phyloP scores from a whole-genome alignment of 2,888 invertebrate species.

The Hypomecis punctinalis region DNA sequence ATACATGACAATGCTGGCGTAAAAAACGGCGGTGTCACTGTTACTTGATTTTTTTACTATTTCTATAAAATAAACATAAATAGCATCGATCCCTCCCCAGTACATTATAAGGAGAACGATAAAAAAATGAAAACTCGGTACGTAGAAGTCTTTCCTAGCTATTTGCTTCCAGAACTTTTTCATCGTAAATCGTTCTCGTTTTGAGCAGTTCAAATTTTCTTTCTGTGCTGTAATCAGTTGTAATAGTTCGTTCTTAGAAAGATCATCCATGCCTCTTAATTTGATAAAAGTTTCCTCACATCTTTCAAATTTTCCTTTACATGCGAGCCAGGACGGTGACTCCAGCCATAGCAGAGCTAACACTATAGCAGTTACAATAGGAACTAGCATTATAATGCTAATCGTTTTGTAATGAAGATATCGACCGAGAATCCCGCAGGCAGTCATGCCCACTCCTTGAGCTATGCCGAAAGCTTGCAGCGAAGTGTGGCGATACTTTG shows the following conservation, averaged over 20 bases:
- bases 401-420: background rate
- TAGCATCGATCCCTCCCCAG: slow-evolving; percentile 1
- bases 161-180: background rate
- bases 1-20: slow-evolving; percentile 3
- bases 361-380: background rate
- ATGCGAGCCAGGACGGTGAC: no score
- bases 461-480: slow-evolving; percentile 1
- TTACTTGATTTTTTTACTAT: no score
- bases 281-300: no score
- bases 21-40: background rate
- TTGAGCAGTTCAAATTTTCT: background rate
- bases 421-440: slow-evolving; percentile 3
- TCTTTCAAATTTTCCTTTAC: no score
- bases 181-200: background rate
- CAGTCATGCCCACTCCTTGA: background rate
- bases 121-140: slow-evolving; percentile 3
- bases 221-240: slow-evolving; percentile 2
- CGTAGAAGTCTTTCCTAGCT: slow-evolving; percentile 1
- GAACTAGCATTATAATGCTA: background rate
- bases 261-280: no score
- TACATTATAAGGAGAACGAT: background rate
- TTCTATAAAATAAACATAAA: no score
- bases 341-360: background rate
- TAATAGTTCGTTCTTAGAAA: no score
- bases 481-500: slow-evolving; percentile 1